phyloP scores from a whole-genome alignment of 2,888 invertebrate genomes.

The Folsomia manolachei region DNA sequence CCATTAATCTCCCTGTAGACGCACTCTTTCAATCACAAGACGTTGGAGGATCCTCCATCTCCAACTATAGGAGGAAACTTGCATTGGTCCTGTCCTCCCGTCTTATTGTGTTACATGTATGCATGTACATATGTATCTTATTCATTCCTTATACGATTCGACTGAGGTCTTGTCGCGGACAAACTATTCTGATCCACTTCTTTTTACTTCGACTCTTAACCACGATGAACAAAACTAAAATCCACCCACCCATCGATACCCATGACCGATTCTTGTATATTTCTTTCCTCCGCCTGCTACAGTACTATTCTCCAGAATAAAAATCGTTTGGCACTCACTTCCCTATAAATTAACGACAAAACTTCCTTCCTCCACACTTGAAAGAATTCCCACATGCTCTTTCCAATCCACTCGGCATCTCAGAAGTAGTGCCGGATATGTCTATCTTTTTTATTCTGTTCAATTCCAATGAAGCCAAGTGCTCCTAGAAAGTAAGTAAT shows the following conservation, averaged over 20 bases:
- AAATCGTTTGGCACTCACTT: conserved; percentile 39
- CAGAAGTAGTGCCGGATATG: too few species aligned
- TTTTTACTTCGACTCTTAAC: too few species aligned
- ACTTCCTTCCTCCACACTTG: conserved; percentile 15
- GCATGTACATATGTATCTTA: too few species aligned
- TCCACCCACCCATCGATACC: background rate
- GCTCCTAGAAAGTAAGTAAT: too few species aligned
- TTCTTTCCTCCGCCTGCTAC: background rate
- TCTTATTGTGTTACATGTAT: too few species aligned
- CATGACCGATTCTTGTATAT: background rate
- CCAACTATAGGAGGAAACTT: too few species aligned
- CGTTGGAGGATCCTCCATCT: background rate
- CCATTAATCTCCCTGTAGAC: conserved; percentile 18
- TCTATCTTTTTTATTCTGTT: too few species aligned
- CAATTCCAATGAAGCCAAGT: too few species aligned
- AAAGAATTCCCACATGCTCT: conserved; percentile 13
- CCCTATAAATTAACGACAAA: conserved; percentile 39
- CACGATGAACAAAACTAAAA: background rate
- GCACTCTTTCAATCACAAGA: conserved; percentile 15
- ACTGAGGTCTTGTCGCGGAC: too few species aligned
- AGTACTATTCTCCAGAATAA: conserved; percentile 16
- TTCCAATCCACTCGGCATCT: too few species aligned
- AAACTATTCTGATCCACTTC: background rate
- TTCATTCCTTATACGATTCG: background rate
- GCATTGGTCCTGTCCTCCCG: too few species aligned